Percentiles rank a stretch among this genome's conserved stretches.
Conservation (phyloP, 2,888 invertebrate species). For the Adelognathus sp. region DNA sequence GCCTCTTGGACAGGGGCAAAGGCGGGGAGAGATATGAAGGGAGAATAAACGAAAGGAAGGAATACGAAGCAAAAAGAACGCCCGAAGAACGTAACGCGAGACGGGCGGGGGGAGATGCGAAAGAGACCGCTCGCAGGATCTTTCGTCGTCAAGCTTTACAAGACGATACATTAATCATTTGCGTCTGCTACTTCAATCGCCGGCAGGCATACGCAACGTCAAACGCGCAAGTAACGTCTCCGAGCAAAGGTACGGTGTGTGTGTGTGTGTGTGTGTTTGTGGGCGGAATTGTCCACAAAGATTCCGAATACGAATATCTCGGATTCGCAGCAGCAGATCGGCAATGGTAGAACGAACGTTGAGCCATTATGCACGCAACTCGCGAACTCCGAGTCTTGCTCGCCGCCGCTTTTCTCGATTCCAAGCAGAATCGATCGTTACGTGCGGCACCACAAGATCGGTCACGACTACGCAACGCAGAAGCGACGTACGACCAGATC, state of each 20-base stretch:
- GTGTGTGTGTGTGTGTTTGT: neutral
- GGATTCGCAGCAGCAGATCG: neutral
- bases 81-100: neutral
- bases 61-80: slow-evolving; percentile 36
- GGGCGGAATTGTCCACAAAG: slow-evolving; percentile 36
- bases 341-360: neutral
- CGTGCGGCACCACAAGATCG: slow-evolving; percentile 8
- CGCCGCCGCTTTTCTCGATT: slow-evolving; percentile 4
- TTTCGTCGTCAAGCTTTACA: slow-evolving; percentile 21
- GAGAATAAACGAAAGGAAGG: slow-evolving; percentile 23
- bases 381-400: neutral
- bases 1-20: neutral
- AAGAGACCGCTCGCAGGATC: slow-evolving; percentile 21
- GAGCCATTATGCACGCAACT: slow-evolving; percentile 33
- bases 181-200: slow-evolving; percentile 17
- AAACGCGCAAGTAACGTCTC: neutral
- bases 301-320: slow-evolving; percentile 35
- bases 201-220: neutral
- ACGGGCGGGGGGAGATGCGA: slow-evolving; percentile 21
- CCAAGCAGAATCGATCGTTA: slow-evolving; percentile 34
- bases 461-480: slow-evolving; percentile 1
- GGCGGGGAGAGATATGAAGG: slow-evolving; percentile 24
- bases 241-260: neutral
- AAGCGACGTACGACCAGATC: slow-evolving; percentile 2
- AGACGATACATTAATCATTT: slow-evolving; percentile 45